Conservation (phyloP, 2,888 invertebrate genomes). For the Drosophila phalerata region DNA sequence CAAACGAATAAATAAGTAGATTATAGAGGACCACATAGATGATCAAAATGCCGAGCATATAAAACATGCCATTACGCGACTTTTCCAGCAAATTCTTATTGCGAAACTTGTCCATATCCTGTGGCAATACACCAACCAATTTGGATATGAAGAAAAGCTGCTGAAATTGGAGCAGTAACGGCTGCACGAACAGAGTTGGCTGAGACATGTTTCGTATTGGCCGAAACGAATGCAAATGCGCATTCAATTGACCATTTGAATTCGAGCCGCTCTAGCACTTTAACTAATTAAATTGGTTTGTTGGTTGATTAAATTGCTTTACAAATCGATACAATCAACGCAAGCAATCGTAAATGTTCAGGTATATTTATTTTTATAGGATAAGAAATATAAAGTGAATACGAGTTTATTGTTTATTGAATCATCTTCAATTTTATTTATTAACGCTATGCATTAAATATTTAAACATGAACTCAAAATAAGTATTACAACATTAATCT, state of each 20-base stretch:
- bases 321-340: conserved; percentile 58
- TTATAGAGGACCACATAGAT: conserved; percentile 77
- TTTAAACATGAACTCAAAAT: conserved; percentile 24
- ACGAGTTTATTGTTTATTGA: conserved; percentile 32
- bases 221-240: conserved; percentile 35
- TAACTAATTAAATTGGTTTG: conserved; percentile 69
- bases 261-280: conserved; percentile 56
- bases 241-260: conserved; percentile 3
- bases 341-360: conserved; percentile 19
- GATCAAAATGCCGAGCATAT: conserved; percentile 69
- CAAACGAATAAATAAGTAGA: conserved; percentile 79
- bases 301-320: conserved; percentile 40
- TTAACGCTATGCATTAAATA: conserved; percentile 31
- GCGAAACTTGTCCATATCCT: conserved; percentile 76
- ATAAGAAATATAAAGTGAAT: conserved; percentile 12
- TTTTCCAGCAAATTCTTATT: conserved; percentile 72
- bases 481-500: conserved; percentile 21
- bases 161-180: conserved; percentile 78
- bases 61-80: conserved; percentile 79
- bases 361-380: conserved; percentile 16
- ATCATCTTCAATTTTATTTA: conserved; percentile 26
- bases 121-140: conserved; percentile 83
- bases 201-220: conserved; percentile 58
- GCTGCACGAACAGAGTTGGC: conserved; percentile 59
- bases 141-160: conserved; percentile 83